Evolutionary conservation across 2,888 invertebrate genomes (phyloP), one percentile per base, ranked within the genome.

Genomic region (Tupiocoris notatus): DNA sequence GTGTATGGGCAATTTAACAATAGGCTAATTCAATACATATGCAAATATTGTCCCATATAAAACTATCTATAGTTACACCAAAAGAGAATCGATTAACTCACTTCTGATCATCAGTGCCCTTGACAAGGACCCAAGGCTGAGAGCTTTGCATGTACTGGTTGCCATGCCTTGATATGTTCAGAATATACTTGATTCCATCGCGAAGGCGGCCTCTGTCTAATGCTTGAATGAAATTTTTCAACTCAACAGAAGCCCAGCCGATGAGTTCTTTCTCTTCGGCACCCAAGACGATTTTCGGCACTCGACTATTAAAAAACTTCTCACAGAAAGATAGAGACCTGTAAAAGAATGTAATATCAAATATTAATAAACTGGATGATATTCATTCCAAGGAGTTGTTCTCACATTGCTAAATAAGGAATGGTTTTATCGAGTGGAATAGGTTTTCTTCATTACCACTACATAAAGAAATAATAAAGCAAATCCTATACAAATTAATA

Each of bases 111-210:
- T 88, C 89, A 1, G 85, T 87, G 24, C 95, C 94, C 84, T 98
- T 99, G 6, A 96, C 87, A 80, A 94, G 86, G 6, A 94, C 93
- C 98, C 99, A 99, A 0, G 99, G 98, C 83, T 96, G 92, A 80
- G 92, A 91, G 1, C 88, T 86, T 86, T 99, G 99, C 92, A 99
- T 95, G 84, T 94, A 97, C 82, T 96, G 96, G 86, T 99, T 99
- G 2, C 98, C 98, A 80, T 93, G 89, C 1, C 94, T 89, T 0
- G 98, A 96, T 77, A 98, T 91, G 0, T 89, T 88, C 81, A 99
- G 85, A 80, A 98, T 90, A 83, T 92, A 90, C 16, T 92, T 87
- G 18, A 98, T 88, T 0, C 93, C 94, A 81, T 98, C 97, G 22
- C 96, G 87, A 21, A 97, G 85, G 79, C 90, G 90, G 0, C 91